Evolutionary conservation across 2,888 invertebrate species (phyloP), one percentile per base, ranked within the genome.

Genomic region (Epiperipatus broadwayi): DNA sequence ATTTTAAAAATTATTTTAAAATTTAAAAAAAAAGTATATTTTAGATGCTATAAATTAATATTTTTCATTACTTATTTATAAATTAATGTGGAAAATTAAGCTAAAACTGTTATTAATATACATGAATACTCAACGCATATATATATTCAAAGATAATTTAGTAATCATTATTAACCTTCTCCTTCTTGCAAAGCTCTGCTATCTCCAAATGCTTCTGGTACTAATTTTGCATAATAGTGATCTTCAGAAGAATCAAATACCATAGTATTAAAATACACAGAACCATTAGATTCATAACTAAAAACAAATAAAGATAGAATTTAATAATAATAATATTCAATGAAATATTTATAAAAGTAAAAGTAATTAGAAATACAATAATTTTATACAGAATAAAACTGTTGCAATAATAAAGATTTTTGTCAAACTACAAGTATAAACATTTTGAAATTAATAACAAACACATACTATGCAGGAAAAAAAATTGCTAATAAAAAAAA

Each of bases 141-240:
- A 25, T 25, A 25, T 25, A 8, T 25, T 8, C n/a, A 8, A 25
- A 25, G 25, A 25, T 25, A 25, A 25, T n/a, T n/a, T n/a, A n/a
- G n/a, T n/a, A n/a, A n/a, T n/a, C n/a, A n/a, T n/a, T n/a, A n/a
- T n/a, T n/a, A 81, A 49, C 89, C 91, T 65, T 93, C 91, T 55
- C 89, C 84, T 50, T 93, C 70, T 28, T 61, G 57, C 41, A 70
- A 53, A 18, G 79, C 78, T 48, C 77, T 78, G 15, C 52, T 50
- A 48, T 70, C 67, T 4, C 91, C 95, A 58, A 83, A 91, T 0
- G 97, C 95, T 66, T 97, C 97, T 0, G 97, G 97, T 2, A 97
- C 91, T 37, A 99, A 65, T 62, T 97, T 85, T 1, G 93, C 97
- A 63, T 99, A 99, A 55, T 77, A 75, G 64, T 97, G 95, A 46